phyloP scores from a whole-genome alignment of 2,797 vertebrate genomes.

The Cyclura pinguis region DNA sequence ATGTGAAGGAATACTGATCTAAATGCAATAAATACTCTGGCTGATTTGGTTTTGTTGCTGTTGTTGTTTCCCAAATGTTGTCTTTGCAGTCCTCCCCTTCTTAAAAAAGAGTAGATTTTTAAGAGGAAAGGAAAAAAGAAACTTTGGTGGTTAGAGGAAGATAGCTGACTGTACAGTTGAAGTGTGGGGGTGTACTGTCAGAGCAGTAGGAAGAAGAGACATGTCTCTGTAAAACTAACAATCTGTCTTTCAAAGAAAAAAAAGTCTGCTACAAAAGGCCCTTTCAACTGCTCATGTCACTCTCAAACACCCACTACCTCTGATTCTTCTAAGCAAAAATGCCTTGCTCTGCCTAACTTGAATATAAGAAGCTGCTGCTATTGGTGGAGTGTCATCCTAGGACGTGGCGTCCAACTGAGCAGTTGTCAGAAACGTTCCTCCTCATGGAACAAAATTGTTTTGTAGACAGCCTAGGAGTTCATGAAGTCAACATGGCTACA shows the following conservation, averaged over 20 bases:
- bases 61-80: neutral
- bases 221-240: conserved; percentile 52
- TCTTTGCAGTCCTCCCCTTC: neutral
- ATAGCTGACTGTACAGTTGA: conserved; percentile 40
- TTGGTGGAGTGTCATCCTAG: neutral
- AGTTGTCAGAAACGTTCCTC: neutral
- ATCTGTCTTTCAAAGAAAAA: conserved; percentile 59
- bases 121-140: conserved; percentile 5
- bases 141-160: neutral
- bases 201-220: conserved; percentile 33
- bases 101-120: neutral
- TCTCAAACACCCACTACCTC: conserved; percentile 49
- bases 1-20: neutral
- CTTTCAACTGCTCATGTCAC: conserved; percentile 49
- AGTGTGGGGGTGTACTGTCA: conserved; percentile 21
- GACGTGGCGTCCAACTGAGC: neutral
- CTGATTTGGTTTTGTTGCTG: neutral
- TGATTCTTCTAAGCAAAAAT: conserved; percentile 41
- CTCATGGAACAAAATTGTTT: conserved; percentile 22
- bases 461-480: conserved; percentile 21
- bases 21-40: neutral
- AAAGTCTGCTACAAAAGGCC: conserved; percentile 34
- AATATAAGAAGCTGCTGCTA: neutral
- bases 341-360: conserved; percentile 46
- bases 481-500: neutral